Base-by-base conservation (phyloP, 2,797 vertebrate genomes). In the Gephyroberyx darwinii region DNA sequence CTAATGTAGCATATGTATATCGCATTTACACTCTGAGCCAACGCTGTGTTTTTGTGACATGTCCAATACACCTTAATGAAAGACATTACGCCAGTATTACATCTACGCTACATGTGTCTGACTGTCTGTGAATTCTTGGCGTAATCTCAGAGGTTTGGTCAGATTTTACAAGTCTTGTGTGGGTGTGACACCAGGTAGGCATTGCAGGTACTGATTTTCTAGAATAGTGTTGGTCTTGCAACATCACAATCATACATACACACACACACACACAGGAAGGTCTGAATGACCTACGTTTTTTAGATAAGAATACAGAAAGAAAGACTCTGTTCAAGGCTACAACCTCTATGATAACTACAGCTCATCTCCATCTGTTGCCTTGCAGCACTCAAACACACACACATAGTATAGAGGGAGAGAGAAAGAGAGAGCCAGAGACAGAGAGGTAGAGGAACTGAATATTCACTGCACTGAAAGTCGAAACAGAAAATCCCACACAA, bases 361-460 rank as follows among this genome's bases (percentile, higher is more conserved):
- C 79, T 87, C 82, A 80, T 86, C 86, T 84, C 81, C 81, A 85
- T 90, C 74, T 37, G 19, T 68, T 10, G 84, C 84, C 83, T 89
- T 82, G 84, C 75, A 76, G 80, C 71, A 10, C 47, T 59, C 55
- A 43, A 73, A 57, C 55, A 65, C 60, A 37, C 60, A 37, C 17
- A 65, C 47, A 52, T 6, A 65, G 33, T 1, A 33, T 2, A 52
- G 7, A 52, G 10, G 26, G 8, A 20, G 8, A 52, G 19, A 45
- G 10, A 45, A 8, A 43, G 19, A 41, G n/a, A 22, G 8, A 41
- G 57, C 5, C n/a, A 41, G 17, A 60, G 57, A 43, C 37, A 22
- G n/a, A 41, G 17, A 47, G 22, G 8, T 0, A 61, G 22, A 17
- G 39, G 19, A 51, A 37, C 41, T 30, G 13, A 16, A 45, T 41